A percentile compares a stretch with the other conserved stretches of the same genome.
Evolutionary conservation across 2,888 invertebrate species (phyloP).

Genomic region (Papilio protenor): DNA sequence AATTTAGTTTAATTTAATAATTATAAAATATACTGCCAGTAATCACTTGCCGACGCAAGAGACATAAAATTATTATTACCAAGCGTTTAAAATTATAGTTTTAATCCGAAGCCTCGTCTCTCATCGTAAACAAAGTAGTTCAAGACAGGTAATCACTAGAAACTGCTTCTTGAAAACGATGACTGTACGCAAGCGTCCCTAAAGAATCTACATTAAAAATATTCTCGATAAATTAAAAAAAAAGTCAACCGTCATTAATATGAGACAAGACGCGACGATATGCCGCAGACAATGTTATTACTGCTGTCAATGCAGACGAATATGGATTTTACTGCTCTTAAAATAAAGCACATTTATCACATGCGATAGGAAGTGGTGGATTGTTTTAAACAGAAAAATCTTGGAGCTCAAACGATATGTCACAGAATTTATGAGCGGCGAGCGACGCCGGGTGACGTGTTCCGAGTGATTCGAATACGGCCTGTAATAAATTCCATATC

Average conservation of each 20-base stretch:
- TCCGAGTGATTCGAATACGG: conserved; percentile 71
- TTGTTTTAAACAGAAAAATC: conserved; percentile 65
- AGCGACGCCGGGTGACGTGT: conserved; percentile 70
- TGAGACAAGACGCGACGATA: conserved; percentile 67
- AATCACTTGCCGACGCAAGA: conserved; percentile 18
- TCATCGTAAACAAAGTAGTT: conserved; percentile 34
- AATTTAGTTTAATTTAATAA: not conserved
- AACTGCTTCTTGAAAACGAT: conserved; percentile 48
- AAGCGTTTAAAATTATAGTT: conserved; percentile 29
- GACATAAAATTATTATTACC: conserved; percentile 38
- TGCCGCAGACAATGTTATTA: conserved; percentile 59
- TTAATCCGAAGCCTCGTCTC: not conserved
- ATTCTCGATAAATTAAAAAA: conserved; percentile 74
- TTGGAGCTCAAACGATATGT: conserved; percentile 76
- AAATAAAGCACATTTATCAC: conserved; percentile 51
- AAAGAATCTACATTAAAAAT: conserved; percentile 52
- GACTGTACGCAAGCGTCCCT: conserved; percentile 49
- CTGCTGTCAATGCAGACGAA: conserved; percentile 49
- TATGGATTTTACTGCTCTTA: conserved; percentile 55
- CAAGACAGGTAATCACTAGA: conserved; percentile 44
- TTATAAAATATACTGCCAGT: conserved; percentile 17
- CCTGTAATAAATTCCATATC: conserved; percentile 77
- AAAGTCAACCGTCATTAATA: conserved; percentile 72
- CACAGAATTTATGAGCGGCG: conserved; percentile 77
- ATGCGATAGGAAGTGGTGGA: conserved; percentile 43